Conservation (phyloP, 2,888 invertebrate species). For the Ametastegia equiseti region DNA sequence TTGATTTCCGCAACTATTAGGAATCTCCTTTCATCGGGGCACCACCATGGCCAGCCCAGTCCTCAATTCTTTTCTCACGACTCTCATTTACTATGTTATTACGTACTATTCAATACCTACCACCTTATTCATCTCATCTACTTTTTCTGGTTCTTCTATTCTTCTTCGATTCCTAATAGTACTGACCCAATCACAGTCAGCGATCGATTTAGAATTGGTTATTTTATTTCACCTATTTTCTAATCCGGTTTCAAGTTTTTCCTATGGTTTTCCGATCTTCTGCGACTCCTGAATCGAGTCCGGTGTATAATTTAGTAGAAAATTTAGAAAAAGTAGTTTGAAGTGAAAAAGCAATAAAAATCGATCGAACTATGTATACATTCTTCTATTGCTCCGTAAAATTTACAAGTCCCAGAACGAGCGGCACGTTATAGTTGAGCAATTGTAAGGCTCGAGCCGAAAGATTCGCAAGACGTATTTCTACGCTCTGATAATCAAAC, state of each 20-base stretch:
- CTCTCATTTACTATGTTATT: background rate
- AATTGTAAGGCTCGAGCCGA: background rate
- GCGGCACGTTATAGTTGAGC: background rate
- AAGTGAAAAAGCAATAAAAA: background rate
- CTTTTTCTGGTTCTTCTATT: too few species aligned
- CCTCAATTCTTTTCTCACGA: background rate
- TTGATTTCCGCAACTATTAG: conserved; percentile 20
- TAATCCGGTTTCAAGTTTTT: background rate
- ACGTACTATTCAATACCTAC: background rate
- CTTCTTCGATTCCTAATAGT: background rate
- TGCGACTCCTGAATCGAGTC: too few species aligned
- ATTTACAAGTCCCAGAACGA: background rate
- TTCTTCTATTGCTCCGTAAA: background rate
- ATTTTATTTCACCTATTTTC: background rate
- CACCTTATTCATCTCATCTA: too few species aligned
- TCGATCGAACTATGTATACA: background rate
- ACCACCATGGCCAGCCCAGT: background rate
- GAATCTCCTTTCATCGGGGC: conserved; percentile 1
- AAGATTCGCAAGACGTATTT: conserved; percentile 25
- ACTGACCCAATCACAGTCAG: background rate
- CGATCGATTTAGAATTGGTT: background rate
- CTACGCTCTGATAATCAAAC: conserved; percentile 37
- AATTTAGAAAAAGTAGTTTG: background rate
- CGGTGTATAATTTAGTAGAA: too few species aligned
- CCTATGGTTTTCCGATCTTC: background rate